Conservation (phyloP, 2,888 invertebrate species). For the Panopea generosa region DNA sequence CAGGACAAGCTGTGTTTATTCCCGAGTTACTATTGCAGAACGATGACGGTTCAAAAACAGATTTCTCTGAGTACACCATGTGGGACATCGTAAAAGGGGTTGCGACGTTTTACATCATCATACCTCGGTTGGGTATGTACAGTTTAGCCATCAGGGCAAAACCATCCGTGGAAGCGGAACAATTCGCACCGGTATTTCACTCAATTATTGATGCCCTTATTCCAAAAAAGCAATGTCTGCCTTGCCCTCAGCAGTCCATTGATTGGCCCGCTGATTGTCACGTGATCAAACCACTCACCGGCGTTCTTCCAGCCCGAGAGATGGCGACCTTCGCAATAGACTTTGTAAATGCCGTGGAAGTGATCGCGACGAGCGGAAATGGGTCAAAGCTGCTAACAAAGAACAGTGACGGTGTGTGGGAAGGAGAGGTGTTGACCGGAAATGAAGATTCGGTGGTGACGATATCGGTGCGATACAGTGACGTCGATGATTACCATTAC, state of each 20-base stretch:
- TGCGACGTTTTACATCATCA: conserved; percentile 56
- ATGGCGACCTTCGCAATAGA: conserved; percentile 54
- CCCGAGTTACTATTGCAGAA: conserved; percentile 59
- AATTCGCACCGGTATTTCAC: conserved; percentile 57
- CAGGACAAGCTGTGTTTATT: conserved; percentile 49
- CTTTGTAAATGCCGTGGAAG: conserved; percentile 45
- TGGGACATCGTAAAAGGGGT: conserved; percentile 60
- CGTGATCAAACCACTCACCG: conserved; percentile 53
- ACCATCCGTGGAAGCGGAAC: conserved; percentile 42
- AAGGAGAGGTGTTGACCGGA: conserved; percentile 57
- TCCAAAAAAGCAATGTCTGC: conserved; percentile 63
- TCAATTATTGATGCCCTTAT: conserved; percentile 61
- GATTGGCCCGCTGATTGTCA: conserved; percentile 63
- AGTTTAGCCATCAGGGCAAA: conserved; percentile 60
- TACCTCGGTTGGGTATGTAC: conserved; percentile 58
- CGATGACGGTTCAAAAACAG: conserved; percentile 49
- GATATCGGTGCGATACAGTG: conserved; percentile 45
- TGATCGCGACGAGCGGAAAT: conserved; percentile 62
- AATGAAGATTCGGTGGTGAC: conserved; percentile 64
- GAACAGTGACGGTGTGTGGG: conserved; percentile 46
- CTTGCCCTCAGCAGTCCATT: conserved; percentile 65
- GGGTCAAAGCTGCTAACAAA: conserved; percentile 53
- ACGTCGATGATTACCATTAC: conserved; percentile 54
- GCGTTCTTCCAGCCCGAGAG: conserved; percentile 57
- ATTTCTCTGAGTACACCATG: conserved; percentile 62